Evolutionary conservation across 2,888 invertebrate species (phyloP), one percentile per base, ranked within the genome.

Genomic region (Drepana falcataria): DNA sequence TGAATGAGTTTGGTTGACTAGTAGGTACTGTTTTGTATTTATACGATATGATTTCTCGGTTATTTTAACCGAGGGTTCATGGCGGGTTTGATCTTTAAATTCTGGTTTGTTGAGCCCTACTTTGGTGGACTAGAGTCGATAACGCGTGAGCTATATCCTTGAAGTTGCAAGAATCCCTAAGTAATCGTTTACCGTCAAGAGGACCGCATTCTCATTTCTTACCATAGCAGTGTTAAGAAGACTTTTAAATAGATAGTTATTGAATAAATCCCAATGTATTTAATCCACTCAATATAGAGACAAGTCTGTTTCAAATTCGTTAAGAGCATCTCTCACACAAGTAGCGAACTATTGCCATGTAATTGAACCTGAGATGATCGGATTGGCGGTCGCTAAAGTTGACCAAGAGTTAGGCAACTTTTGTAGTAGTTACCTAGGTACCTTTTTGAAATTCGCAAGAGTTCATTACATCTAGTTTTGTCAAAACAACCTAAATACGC

Each of bases 271-370:
- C 44, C 3, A 44, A 44, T 44, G 44, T 9, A 44, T 9, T 44
- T 44, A 34, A 40, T 33, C 6, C 2, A 41, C 7, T 41, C 51
- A 6, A 40, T 44, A 44, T 44, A 2, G 5, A 49, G 49, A 40
- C 40, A 47, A 52, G 52, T 48, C 51, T 54, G 48, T 48, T 49
- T 37, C 9, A 59, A 60, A 62, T 60, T 64, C 52, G 53, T 60
- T 64, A 49, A 57, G 55, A 56, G 48, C 53, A 49, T 35, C 51
- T 49, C 48, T 51, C 48, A 55, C 62, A 7, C 9, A 60, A 56
- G 53, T 56, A 57, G 52, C 52, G 58, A 72, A 73, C 65, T 73
- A 73, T 69, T 69, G 56, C 64, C 68, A 71, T 66, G 69, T 73
- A 64, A 69, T 55, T 44, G 56, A 66, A 64, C 63, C 54, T 49